Evolutionary conservation across 30 jellyfish, hydroid and myxozoan genomes (phyloP).

Genomic region (Turritopsis rubra): DNA sequence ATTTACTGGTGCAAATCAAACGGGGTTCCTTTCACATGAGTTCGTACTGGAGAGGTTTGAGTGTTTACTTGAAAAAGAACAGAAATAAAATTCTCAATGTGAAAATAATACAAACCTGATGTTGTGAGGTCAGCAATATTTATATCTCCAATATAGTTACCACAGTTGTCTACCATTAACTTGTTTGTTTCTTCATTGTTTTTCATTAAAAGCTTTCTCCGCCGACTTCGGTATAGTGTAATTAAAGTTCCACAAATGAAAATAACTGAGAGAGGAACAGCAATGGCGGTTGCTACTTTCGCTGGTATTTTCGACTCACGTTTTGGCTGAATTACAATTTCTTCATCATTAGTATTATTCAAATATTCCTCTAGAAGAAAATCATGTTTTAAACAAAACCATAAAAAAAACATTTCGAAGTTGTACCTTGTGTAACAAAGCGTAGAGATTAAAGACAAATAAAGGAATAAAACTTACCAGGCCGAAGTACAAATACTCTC

Average conservation of each 20-base stretch:
- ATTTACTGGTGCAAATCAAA: background rate
- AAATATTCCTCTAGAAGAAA: background rate
- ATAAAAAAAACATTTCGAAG: no score
- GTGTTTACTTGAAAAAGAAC: background rate
- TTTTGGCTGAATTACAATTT: background rate
- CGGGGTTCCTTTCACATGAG: background rate
- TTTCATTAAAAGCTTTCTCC: background rate
- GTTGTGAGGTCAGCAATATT: conserved; percentile 19
- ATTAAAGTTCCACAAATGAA: conserved; percentile 56
- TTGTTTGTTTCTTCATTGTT: background rate
- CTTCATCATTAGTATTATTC: background rate
- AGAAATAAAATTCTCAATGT: background rate
- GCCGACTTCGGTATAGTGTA: conserved; percentile 14
- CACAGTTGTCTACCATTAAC: background rate
- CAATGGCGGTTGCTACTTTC: conserved; percentile 64
- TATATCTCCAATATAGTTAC: background rate
- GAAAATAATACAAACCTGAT: background rate
- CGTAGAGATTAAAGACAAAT: background rate
- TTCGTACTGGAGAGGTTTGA: background rate
- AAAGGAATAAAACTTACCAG: background rate
- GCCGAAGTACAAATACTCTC: background rate
- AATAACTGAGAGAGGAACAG: conserved; percentile 73
- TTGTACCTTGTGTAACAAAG: no score
- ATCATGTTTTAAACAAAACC: no score
- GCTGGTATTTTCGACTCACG: conserved; percentile 14